Evolutionary conservation across 2,113 vertebrate species (phyloP), one percentile per base, ranked within the genome.

Genomic region (Phrynosoma platyrhinos): DNA sequence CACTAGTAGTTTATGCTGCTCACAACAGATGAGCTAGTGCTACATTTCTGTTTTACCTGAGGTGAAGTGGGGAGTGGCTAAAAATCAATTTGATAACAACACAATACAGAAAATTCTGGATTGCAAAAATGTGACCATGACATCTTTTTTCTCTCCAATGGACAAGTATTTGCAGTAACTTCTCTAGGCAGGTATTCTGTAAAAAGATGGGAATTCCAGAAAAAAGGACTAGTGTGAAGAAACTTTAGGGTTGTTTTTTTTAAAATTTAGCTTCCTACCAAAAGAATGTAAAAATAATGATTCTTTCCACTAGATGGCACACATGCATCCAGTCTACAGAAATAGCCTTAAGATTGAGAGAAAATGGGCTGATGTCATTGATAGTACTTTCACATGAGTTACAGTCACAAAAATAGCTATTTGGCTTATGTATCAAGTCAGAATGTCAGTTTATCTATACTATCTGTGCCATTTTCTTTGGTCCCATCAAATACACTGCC

Each of bases 301-400:
- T 87, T 91, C 25, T 85, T 89, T 81, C 79, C 92, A 95, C 82
- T 82, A 95, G 94, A 87, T 91, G 90, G 91, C 91, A 91, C 18
- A 92, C 90, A 21, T 64, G 88, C 87, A 89, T 82, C 13, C 21
- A 74, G 27, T 3, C 16, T 77, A 83, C 36, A 32, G 32, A 69
- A 7, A 5, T 7, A 47, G 47, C 47, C 47, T 47, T 47, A 47
- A 47, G 3, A 32, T 62, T 16, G 69, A 88, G 9, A 76, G 32
- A 88, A 36, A 91, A 9, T 25, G 58, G 52, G 4, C 23, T 77
- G 42, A 47, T n/a, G 82, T 84, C 47, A 21, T 0, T 79, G 66
- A 14, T 58, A 32, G 36, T 75, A 82, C 74, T 25, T 84, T 74
- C 79, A 36, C 53, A 18, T 88, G 1, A 81, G 84, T 86, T 84